Base-by-base conservation (phyloP, 2,113 vertebrate species). In the Climacteris rufus region DNA sequence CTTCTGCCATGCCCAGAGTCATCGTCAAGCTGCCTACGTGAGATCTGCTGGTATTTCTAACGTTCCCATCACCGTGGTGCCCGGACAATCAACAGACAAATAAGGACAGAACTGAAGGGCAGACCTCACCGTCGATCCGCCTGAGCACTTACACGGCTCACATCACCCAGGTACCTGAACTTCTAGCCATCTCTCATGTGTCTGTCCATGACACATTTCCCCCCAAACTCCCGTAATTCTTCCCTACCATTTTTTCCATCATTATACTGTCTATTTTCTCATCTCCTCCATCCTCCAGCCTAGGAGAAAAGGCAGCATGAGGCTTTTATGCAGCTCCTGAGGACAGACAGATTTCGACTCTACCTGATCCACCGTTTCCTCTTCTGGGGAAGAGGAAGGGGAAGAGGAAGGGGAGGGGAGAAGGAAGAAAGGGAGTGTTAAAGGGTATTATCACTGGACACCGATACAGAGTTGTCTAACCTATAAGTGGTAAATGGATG, bases 351-450 rank as follows among this genome's bases (percentile, higher is more conserved):
- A 94, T 60, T 53, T 60, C 37, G 10, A 47, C 82, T 92, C 49
- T 93, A 94, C 77, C 84, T 86, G 74, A 95, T 89, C 71, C 1
- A 3, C 52, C 6, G 70, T 75, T 83, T 94, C 92, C 56, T 93
- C 80, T 76, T 95, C 89, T 82, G n/a, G 66, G 82, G 40, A 97
- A 96, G 92, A 94, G 95, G 94, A 96, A 95, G n/a, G 66, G 82
- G 40, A 97, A 96, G 92, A 94, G 95, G 94, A 96, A 95, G 94
- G 91, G 95, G 96, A 94, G 96, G 95, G 33, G 91, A 97, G 42
- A 92, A 95, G 60, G 68, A 92, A 83, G 50, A 75, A 90, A 93
- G 93, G 96, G 94, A 94, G 94, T 91, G 94, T 95, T 94, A 96
- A 92, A 81, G 76, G 30, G 17, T 94, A 82, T 89, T 95, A 93